Conservation (phyloP, 2,888 invertebrate genomes). For the Sesamia inferens region DNA sequence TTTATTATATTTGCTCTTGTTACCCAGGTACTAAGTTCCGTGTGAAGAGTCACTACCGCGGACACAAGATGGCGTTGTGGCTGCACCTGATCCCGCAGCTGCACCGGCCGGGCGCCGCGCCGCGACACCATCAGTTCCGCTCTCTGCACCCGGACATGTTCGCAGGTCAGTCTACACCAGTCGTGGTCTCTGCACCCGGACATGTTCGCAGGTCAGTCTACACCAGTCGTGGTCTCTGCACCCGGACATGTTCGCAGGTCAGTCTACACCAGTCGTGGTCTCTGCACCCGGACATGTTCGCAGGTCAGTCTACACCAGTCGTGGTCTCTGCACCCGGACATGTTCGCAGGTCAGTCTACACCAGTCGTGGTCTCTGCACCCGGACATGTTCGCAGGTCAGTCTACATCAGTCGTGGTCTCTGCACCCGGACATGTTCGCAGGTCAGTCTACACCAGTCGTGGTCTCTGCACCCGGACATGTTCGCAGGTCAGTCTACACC, state of each 20-base stretch:
- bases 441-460: slow-evolving; percentile 94
- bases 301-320: slow-evolving; percentile 85
- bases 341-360: slow-evolving; percentile 93
- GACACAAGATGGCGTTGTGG: slow-evolving; percentile 97
- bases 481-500: slow-evolving; percentile 94
- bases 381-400: slow-evolving; percentile 93
- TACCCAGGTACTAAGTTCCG: slow-evolving; percentile 91
- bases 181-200: no score
- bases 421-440: slow-evolving; percentile 93
- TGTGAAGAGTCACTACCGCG: slow-evolving; percentile 95
- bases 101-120: slow-evolving; percentile 93
- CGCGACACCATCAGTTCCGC: slow-evolving; percentile 94
- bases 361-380: slow-evolving; percentile 92
- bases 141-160: slow-evolving; percentile 92
- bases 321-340: no score
- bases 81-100: slow-evolving; percentile 95
- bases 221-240: no score
- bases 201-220: slow-evolving; percentile 91
- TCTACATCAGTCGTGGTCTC: slow-evolving; percentile 93
- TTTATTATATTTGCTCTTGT: background rate
- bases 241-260: slow-evolving; percentile 91
- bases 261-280: no score
- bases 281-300: slow-evolving; percentile 81
- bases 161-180: slow-evolving; percentile 7
- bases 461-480: slow-evolving; percentile 91